These are phyloP conservation scores for Grammomys surdaster DNA, from an alignment of 2,113 vertebrate species.

Conservation along the genomic window DNA sequence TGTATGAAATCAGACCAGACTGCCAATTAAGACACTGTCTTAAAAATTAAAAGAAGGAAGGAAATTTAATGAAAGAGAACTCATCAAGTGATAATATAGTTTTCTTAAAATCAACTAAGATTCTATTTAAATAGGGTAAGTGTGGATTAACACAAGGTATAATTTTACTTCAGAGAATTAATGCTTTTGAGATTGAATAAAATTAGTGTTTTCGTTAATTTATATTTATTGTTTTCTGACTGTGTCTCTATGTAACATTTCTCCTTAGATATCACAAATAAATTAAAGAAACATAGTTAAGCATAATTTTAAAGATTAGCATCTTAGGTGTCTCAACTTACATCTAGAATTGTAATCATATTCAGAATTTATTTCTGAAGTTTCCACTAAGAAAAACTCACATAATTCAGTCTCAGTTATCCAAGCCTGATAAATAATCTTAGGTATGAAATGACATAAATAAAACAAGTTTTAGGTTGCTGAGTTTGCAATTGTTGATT, in stretches of 20 bases:
- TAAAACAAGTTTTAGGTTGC: neutral
- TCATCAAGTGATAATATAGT: neutral
- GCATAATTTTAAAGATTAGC: neutral
- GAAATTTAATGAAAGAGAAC: neutral
- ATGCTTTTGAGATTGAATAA: neutral
- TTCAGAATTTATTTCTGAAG: neutral
- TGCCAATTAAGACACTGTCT: too few species aligned
- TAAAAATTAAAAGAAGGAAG: neutral
- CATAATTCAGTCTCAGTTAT: neutral
- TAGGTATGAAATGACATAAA: neutral
- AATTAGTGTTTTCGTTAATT: neutral
- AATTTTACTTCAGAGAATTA: neutral
- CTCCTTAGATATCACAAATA: neutral
- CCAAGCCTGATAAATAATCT: neutral
- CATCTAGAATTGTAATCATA: neutral
- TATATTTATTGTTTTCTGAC: neutral
- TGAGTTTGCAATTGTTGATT: neutral
- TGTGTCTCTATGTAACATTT: neutral
- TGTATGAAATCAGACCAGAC: neutral
- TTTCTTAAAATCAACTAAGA: neutral
- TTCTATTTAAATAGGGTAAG: neutral
- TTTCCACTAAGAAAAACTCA: neutral
- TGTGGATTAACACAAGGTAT: neutral
- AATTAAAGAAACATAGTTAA: neutral
- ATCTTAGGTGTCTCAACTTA: neutral